Conservation (phyloP, 1,140 invertebrate species). For the Bombyx mori region DNA sequence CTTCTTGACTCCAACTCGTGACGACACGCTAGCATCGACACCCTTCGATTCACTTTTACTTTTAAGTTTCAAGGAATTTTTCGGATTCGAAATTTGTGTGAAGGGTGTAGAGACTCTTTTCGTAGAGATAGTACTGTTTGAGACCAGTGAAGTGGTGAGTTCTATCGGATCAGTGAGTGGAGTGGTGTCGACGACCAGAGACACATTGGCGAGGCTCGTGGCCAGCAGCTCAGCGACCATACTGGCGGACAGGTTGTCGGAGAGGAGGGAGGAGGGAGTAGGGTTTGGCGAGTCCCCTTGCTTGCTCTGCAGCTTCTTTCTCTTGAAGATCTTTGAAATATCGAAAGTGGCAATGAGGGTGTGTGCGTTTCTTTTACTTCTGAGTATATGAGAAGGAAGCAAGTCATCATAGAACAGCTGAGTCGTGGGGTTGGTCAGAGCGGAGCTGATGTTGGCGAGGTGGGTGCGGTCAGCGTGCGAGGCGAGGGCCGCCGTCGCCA, state of each 20-base stretch:
- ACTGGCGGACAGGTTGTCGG: background rate
- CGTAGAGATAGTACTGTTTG: too few species aligned
- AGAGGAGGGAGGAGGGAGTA: slow-evolving; percentile 20
- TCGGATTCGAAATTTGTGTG: too few species aligned
- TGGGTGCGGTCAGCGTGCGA: background rate
- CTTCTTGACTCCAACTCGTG: slow-evolving; percentile 19
- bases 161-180: background rate
- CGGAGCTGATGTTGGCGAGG: background rate
- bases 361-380: slow-evolving; percentile 26
- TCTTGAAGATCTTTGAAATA: slow-evolving; percentile 45
- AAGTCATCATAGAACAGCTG: background rate
- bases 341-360: slow-evolving; percentile 47
- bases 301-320: slow-evolving; percentile 21
- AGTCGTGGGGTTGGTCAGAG: background rate
- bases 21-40: slow-evolving; percentile 6
- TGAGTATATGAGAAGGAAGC: background rate
- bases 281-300: slow-evolving; percentile 9
- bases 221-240: background rate
- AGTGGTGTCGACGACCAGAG: background rate
- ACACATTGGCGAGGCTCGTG: background rate
- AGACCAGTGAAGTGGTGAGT: background rate
- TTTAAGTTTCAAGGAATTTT: too few species aligned
- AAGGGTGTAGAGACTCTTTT: too few species aligned
- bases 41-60: background rate
- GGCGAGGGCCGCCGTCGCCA: slow-evolving; percentile 4